phyloP scores from a whole-genome alignment of 2,113 vertebrate species.

The Laticauda colubrina region DNA sequence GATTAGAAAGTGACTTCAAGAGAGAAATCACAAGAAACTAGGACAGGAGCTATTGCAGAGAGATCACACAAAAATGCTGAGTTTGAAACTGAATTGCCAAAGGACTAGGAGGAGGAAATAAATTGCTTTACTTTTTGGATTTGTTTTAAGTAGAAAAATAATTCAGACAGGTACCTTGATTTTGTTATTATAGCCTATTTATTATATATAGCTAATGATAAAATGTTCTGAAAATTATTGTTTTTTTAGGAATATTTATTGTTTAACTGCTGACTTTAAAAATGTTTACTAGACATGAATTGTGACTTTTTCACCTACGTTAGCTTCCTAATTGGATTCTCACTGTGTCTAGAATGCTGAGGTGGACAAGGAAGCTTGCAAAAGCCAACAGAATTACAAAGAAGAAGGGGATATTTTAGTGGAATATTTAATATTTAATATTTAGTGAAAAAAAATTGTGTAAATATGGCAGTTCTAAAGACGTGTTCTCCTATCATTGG shows the following conservation, averaged over 20 bases:
- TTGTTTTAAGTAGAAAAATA: neutral
- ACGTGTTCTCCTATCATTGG: neutral
- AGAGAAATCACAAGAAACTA: neutral
- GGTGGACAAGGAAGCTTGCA: neutral
- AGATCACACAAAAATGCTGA: neutral
- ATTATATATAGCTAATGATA: neutral
- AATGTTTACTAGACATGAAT: neutral
- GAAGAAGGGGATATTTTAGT: neutral
- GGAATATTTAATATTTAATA: too few relatives aligned
- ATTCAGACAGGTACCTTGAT: too few relatives aligned
- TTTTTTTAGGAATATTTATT: neutral
- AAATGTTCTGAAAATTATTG: neutral
- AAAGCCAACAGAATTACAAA: neutral
- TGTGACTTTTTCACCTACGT: neutral
- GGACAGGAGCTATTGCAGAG: neutral
- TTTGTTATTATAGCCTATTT: neutral
- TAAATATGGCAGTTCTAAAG: neutral
- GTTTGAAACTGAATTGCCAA: neutral
- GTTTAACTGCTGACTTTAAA: neutral
- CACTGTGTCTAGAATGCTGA: neutral
- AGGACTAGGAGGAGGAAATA: neutral
- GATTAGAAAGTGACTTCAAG: neutral
- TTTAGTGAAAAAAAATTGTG: neutral
- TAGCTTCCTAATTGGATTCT: neutral
- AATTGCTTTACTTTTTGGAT: neutral